Evolutionary conservation across 2,797 vertebrate genomes (phyloP), one percentile per base, ranked within the genome.

Genomic region (Sciurus carolinensis): DNA sequence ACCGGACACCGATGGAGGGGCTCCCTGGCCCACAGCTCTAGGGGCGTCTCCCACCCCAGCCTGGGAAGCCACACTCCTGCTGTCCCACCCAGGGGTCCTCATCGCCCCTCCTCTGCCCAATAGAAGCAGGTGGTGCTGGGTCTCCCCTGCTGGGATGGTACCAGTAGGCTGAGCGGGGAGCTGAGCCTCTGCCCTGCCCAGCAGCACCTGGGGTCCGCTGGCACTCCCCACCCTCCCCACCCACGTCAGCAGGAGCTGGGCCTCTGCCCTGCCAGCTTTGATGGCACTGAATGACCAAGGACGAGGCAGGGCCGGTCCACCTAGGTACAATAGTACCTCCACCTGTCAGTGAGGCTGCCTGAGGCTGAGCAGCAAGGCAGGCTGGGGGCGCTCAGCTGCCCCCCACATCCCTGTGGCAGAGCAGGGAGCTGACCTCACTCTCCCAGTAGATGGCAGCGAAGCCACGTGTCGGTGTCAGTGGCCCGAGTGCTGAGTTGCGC

Each of bases 321-420:
- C 36, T 3, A 36, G 36, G 36, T 2, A 39, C 54, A n/a, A 20
- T 22, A 57, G 50, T 36, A 14, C 52, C 67, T 52, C 67, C 18
- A 22, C 20, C 20, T 3, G 39, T 14, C 24, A 28, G 5, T 14
- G 36, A 76, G 44, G 39, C 20, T 26, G 36, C n/a, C 18, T 4
- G 71, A 54, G 52, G 8, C 33, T 15, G 12, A 18, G 36, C 18
- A 7, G 54, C 18, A 18, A 54, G 54, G 54, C 54, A 57, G 54
- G 54, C 54, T 10, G 26, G 42, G 28, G 47, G 44, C 13, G 50
- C 44, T 36, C 44, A n/a, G 33, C 33, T 18, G 28, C 7, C 4
- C 17, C 0, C 7, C 1, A 2, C 15, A 1, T 7, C 26, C 26
- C 57, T 5, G 50, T 1, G 18, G 50, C 36, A 7, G 4, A 44